Evolutionary conservation across 2,113 vertebrate genomes (phyloP).

Genomic region (Clarias macrocephalus): DNA sequence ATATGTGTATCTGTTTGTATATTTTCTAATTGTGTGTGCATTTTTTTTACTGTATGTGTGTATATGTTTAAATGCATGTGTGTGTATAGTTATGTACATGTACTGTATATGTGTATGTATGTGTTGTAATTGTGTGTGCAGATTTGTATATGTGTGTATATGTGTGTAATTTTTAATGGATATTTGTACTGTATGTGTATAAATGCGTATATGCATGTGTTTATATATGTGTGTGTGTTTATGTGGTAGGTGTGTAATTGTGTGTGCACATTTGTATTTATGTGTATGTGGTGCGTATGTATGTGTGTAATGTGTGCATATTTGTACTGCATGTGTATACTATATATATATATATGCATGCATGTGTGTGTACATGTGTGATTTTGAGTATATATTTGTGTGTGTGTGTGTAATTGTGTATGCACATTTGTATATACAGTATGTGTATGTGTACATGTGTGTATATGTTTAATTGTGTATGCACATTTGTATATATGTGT

Average conservation of each 20-base stretch:
- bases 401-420: background rate
- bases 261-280: slow-evolving; percentile 23
- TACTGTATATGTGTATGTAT: background rate
- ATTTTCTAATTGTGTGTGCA: background rate
- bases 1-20: slow-evolving; percentile 33
- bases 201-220: no score
- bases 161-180: background rate
- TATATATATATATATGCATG: no score
- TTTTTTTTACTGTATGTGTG: background rate
- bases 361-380: slow-evolving; percentile 3
- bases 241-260: background rate
- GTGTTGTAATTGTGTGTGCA: background rate
- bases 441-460: background rate
- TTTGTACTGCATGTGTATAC: no score
- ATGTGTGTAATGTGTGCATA: background rate
- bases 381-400: slow-evolving; percentile 43
- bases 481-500: slow-evolving; percentile 31
- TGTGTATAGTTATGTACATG: background rate
- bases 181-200: no score
- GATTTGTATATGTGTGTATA: background rate
- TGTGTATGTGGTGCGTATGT: slow-evolving; percentile 41
- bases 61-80: background rate
- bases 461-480: slow-evolving; percentile 43
- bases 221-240: background rate
- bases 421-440: no score